Percentiles rank a stretch among this genome's conserved stretches.
Evolutionary conservation across 1,140 invertebrate genomes (phyloP).

Genomic region (Drusus annulatus): DNA sequence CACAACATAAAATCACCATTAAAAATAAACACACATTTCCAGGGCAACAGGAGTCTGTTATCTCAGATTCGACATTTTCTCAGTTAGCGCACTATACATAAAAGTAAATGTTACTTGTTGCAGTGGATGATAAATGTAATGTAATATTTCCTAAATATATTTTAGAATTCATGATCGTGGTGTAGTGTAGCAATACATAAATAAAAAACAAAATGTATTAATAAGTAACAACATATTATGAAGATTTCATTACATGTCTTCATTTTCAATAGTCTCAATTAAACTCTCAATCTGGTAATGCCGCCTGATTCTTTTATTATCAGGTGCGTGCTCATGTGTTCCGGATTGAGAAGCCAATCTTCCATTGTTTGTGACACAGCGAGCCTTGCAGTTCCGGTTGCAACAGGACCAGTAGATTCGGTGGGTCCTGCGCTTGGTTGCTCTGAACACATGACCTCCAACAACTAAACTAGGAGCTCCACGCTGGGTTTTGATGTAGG

Average conservation of each 20-base stretch:
- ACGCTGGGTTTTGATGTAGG: constrained; percentile 48
- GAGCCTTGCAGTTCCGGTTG: constrained; percentile 28
- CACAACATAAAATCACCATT: too few species aligned
- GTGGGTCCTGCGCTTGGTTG: constrained; percentile 33
- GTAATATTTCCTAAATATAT: too few species aligned
- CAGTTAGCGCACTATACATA: too few species aligned
- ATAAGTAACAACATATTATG: too few species aligned
- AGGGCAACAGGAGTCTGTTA: too few species aligned
- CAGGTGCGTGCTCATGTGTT: constrained; percentile 45
- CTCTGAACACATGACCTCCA: constrained; percentile 33
- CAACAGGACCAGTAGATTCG: constrained; percentile 50
- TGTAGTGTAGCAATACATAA: too few species aligned
- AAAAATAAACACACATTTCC: too few species aligned
- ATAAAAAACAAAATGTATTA: too few species aligned
- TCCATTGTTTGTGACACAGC: constrained; percentile 41
- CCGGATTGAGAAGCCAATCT: constrained; percentile 25
- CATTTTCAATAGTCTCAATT: constrained; percentile 49
- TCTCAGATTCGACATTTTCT: too few species aligned
- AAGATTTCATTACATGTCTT: constrained; percentile 2
- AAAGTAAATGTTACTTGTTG: too few species aligned
- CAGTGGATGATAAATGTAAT: too few species aligned
- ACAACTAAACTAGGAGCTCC: constrained; percentile 47
- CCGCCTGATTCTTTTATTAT: constrained; percentile 36
- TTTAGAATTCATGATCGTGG: too few species aligned
- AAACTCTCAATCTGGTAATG: constrained; percentile 53